phyloP scores from a whole-genome alignment of 2,888 invertebrate species.

The Callinectes sapidus region DNA sequence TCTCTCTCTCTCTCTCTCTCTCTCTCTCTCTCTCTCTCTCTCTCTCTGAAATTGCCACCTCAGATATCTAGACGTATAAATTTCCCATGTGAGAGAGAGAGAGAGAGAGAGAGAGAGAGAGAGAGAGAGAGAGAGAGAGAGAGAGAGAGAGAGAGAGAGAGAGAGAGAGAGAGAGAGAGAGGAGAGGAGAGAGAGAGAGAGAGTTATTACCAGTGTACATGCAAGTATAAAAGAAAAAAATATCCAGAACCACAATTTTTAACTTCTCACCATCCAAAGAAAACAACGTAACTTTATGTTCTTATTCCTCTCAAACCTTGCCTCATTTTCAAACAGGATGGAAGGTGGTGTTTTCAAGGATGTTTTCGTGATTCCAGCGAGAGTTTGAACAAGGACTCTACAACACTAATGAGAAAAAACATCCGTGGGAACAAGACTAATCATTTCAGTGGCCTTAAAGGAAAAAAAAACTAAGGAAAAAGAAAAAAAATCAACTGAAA shows the following conservation, averaged over 20 bases:
- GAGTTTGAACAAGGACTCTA: no score
- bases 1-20: not conserved
- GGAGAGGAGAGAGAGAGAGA: not conserved
- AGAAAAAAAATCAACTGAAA: no score
- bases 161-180: conserved; percentile 1
- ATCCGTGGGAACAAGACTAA: no score
- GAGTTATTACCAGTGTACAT: not conserved
- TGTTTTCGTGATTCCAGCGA: no score
- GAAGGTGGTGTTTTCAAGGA: no score
- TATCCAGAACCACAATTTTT: not conserved
- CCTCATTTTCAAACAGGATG: no score
- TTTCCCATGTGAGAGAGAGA: not conserved
- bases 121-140: conserved; percentile 1
- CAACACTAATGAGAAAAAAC: no score
- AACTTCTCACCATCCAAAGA: not conserved
- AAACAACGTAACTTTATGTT: not conserved
- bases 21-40: not conserved
- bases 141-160: conserved; percentile 1
- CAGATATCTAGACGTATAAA: no score
- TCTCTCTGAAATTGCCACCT: no score
- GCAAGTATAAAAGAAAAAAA: not conserved
- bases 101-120: not conserved
- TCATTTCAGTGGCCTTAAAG: no score
- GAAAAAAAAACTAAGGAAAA: no score
- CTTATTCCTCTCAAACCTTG: no score